Conservation (phyloP, 2,888 invertebrate genomes). For the Apotomis betuletana region DNA sequence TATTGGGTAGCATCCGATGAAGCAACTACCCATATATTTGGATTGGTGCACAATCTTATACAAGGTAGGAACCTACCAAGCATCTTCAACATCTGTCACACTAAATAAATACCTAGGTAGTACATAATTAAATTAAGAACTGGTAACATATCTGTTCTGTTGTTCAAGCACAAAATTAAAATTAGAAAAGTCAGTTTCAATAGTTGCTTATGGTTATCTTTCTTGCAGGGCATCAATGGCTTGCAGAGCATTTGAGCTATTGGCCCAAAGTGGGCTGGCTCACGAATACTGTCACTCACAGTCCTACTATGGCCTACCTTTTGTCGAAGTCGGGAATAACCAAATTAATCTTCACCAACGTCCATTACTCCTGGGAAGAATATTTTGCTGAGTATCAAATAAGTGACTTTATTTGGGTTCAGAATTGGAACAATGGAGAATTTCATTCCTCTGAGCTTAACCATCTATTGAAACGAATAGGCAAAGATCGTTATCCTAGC, state of each 20-base stretch:
- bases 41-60: slow-evolving; percentile 94
- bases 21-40: slow-evolving; percentile 93
- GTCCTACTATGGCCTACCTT: slow-evolving; percentile 95
- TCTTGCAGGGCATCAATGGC: slow-evolving; percentile 93
- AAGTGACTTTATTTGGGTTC: slow-evolving; percentile 96
- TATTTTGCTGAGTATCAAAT: slow-evolving; percentile 93
- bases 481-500: slow-evolving; percentile 65
- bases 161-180: too few species aligned
- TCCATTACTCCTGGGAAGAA: slow-evolving; percentile 97
- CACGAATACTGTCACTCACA: slow-evolving; percentile 97
- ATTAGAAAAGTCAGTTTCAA: too few species aligned
- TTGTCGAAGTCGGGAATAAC: slow-evolving; percentile 90
- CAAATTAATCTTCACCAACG: slow-evolving; percentile 93
- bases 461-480: slow-evolving; percentile 61
- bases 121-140: too few species aligned
- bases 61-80: slow-evolving; percentile 85
- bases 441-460: slow-evolving; percentile 59
- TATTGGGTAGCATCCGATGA: slow-evolving; percentile 98
- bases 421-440: slow-evolving; percentile 87
- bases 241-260: slow-evolving; percentile 90
- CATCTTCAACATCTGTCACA: too few species aligned
- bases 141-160: too few species aligned
- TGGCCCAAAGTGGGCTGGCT: slow-evolving; percentile 93
- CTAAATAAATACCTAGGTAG: too few species aligned
- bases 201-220: not conserved